Base-by-base conservation (phyloP, 30 jellyfish, hydroid and myxozoan genomes). In the Aurelia aurita region DNA sequence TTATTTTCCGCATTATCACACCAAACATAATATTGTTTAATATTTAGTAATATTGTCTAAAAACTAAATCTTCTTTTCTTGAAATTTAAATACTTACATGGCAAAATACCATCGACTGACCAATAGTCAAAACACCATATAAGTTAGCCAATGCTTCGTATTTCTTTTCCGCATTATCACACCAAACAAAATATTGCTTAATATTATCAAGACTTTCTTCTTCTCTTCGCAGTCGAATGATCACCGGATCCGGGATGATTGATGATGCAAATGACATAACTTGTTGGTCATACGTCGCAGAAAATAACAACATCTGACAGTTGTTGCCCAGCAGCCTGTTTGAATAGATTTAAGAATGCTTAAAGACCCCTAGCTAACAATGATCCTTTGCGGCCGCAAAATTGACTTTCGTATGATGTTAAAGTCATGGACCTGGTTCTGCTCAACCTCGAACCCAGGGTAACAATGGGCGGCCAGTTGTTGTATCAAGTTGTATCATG, bases 31-130 rank as follows among this genome's bases (percentile, higher is more conserved):
- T 34, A 95, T 68, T 95, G 99, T 63, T 95, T 95, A 80, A 95
- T 90, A 59, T 89, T 89, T n/a, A n/a, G n/a, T n/a, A n/a, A n/a
- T n/a, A n/a, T n/a, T n/a, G n/a, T n/a, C 5, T 31, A 3, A 31
- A 31, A 31, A 31, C 3, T 21, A 69, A 28, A 1, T 19, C 21
- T 19, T 5, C 5, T 5, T 21, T 28, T 22, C 26, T 19, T 19
- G n/a, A n/a, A 65, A 65, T 65, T 11, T 61, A 59, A 21, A 68
- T 10, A 82, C 99, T 69, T 80, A 94, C 99, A 88, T 95, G 98
- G 69, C 99, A 95, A 66, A 95, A 95, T 25, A 95, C 98, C 97
- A 95, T 95, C 2, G 97, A 66, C 74, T 95, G 99, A 28, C 98
- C 99, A 58, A 95, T 95, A 0, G 98, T 89, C 57, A 95, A 45